These are phyloP conservation scores for Rhizoglyphus robini DNA, from an alignment of 1,140 invertebrate species.

Conservation along the genomic window DNA sequence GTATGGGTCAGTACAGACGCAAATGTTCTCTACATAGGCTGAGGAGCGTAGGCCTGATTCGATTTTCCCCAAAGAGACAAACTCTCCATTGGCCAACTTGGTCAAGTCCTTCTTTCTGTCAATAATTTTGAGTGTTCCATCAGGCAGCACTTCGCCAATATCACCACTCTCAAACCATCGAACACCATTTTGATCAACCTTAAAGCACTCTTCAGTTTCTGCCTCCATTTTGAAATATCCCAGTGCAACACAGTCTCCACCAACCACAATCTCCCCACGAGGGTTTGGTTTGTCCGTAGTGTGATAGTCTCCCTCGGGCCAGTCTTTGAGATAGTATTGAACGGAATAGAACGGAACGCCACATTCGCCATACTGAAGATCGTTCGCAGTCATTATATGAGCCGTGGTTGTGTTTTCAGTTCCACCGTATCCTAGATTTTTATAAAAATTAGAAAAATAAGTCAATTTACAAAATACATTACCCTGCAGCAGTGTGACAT, in stretches of 20 bases:
- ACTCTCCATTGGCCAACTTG: conserved; percentile 91
- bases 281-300: conserved; percentile 78
- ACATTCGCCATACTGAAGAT: conserved; percentile 53
- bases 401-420: conserved; percentile 81
- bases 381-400: conserved; percentile 65
- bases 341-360: conserved; percentile 56
- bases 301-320: conserved; percentile 47
- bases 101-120: conserved; percentile 71
- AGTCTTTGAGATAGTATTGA: conserved; percentile 46
- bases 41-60: conserved; percentile 80
- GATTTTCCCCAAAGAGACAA: conserved; percentile 33
- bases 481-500: conserved; percentile 55
- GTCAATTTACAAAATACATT: neutral
- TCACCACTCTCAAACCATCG: conserved; percentile 92
- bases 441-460: neutral
- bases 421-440: neutral
- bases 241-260: conserved; percentile 69
- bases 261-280: conserved; percentile 79
- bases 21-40: conserved; percentile 84
- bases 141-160: conserved; percentile 77
- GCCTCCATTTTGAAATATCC: conserved; percentile 86
- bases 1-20: conserved; percentile 71
- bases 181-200: conserved; percentile 51
- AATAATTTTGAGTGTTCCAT: conserved; percentile 90
- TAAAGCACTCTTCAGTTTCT: conserved; percentile 83